phyloP scores from a whole-genome alignment of 1,140 invertebrate species.

The Hycleus cichorii region DNA sequence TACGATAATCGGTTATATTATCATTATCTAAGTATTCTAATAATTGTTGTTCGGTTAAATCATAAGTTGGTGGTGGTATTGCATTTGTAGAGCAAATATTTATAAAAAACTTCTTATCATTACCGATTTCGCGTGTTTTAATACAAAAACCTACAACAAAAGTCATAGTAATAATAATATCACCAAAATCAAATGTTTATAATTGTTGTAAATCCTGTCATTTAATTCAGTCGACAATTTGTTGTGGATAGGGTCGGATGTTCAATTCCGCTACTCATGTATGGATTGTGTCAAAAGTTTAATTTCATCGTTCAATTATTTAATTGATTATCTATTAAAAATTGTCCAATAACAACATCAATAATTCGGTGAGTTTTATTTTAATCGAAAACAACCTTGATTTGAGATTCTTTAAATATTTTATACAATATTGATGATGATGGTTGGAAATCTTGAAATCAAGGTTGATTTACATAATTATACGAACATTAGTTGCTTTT shows the following conservation, averaged over 20 bases:
- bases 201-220: background rate
- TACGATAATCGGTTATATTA: slow-evolving; percentile 59
- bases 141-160: slow-evolving; percentile 68
- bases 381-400: too few relatives aligned
- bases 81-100: slow-evolving; percentile 70
- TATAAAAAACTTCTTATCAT: slow-evolving; percentile 67
- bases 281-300: too few relatives aligned
- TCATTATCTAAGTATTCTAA: slow-evolving; percentile 63
- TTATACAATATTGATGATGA: too few relatives aligned
- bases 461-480: too few relatives aligned
- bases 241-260: background rate
- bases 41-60: slow-evolving; percentile 70
- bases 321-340: too few relatives aligned
- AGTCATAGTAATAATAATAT: background rate
- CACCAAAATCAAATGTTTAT: background rate
- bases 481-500: too few relatives aligned
- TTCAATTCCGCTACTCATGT: background rate
- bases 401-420: too few relatives aligned
- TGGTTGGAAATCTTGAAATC: too few relatives aligned
- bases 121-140: slow-evolving; percentile 63
- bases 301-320: too few relatives aligned
- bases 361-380: too few relatives aligned
- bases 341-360: too few relatives aligned
- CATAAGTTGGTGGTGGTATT: slow-evolving; percentile 65
- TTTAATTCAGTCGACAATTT: background rate